A percentile compares a stretch with the other conserved stretches of the same genome.
phyloP scores from a whole-genome alignment of 2,888 invertebrate species.

The Parnassius smintheus region DNA sequence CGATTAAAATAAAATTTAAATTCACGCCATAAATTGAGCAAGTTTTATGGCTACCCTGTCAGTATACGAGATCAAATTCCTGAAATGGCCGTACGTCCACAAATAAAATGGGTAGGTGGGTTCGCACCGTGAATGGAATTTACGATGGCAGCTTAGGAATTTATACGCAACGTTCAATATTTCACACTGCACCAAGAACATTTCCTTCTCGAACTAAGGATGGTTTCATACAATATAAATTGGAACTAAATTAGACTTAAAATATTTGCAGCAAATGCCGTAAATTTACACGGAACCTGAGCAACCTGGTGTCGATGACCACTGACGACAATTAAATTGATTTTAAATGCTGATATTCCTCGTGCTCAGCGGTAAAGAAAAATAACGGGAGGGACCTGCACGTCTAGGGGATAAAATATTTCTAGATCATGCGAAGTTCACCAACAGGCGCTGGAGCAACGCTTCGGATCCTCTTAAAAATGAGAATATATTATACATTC shows the following conservation, averaged over 20 bases:
- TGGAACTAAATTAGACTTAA: neutral
- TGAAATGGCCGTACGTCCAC: slow-evolving; percentile 34
- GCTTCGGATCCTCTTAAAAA: no score
- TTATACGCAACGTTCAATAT: slow-evolving; percentile 44
- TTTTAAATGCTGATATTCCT: no score
- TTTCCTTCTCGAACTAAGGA: slow-evolving; percentile 5
- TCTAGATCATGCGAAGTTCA: no score
- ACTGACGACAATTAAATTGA: no score
- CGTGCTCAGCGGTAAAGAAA: no score
- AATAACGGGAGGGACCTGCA: no score
- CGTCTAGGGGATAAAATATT: no score
- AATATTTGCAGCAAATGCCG: no score
- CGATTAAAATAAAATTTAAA: slow-evolving; percentile 5
- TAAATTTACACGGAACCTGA: no score
- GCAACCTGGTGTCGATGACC: no score
- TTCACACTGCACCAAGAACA: slow-evolving; percentile 36
- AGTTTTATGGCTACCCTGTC: slow-evolving; percentile 21
- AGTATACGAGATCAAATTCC: slow-evolving; percentile 32
- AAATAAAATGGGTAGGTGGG: slow-evolving; percentile 36
- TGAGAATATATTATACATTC: no score
- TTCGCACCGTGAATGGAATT: slow-evolving; percentile 40
- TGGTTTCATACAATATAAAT: neutral
- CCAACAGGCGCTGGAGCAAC: no score
- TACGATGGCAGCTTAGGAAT: slow-evolving; percentile 40
- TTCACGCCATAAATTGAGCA: slow-evolving; percentile 19